These are phyloP conservation scores for Drosophila lutescens DNA, from an alignment of 2,888 invertebrate genomes.

Conservation along the genomic window DNA sequence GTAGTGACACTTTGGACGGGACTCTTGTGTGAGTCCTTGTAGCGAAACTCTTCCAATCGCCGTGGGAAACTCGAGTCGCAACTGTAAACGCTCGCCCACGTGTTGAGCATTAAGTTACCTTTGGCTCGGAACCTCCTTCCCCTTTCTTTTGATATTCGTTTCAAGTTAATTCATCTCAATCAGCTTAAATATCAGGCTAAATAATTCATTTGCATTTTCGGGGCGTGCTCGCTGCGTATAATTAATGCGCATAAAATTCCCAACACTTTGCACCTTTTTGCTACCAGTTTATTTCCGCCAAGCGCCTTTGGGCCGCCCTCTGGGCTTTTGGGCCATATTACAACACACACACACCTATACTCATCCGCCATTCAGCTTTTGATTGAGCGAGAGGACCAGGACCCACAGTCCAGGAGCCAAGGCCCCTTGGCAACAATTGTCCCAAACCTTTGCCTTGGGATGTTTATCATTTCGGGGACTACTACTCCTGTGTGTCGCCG, in stretches of 20 bases:
- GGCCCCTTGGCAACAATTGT: slow-evolving; percentile 42
- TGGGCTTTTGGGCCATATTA: slow-evolving; percentile 7
- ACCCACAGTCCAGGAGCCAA: slow-evolving; percentile 12
- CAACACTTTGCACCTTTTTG: slow-evolving; percentile 62
- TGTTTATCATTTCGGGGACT: slow-evolving; percentile 35
- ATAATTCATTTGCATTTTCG: slow-evolving; percentile 65
- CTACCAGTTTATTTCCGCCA: slow-evolving; percentile 32
- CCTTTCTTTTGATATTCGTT: slow-evolving; percentile 53
- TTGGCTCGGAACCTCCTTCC: slow-evolving; percentile 2
- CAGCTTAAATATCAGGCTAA: slow-evolving; percentile 72
- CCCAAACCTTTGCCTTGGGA: slow-evolving; percentile 32
- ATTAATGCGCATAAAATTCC: slow-evolving; percentile 75
- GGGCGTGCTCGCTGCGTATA: slow-evolving; percentile 42
- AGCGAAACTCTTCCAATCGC: slow-evolving; percentile 13
- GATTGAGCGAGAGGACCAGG: slow-evolving; percentile 26
- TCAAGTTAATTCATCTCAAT: slow-evolving; percentile 73
- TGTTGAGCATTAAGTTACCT: slow-evolving; percentile 53
- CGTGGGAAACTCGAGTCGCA: slow-evolving; percentile 30
- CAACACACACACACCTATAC: background rate
- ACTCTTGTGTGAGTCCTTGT: slow-evolving; percentile 19
- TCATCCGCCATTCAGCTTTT: slow-evolving; percentile 5
- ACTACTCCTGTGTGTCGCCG: slow-evolving; percentile 8
- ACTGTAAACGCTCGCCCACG: slow-evolving; percentile 38
- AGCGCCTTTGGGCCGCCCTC: slow-evolving; percentile 11
- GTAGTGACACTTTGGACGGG: slow-evolving; percentile 50